Conservation (phyloP, 2,888 invertebrate genomes). For the Gisinianus flammeolus region DNA sequence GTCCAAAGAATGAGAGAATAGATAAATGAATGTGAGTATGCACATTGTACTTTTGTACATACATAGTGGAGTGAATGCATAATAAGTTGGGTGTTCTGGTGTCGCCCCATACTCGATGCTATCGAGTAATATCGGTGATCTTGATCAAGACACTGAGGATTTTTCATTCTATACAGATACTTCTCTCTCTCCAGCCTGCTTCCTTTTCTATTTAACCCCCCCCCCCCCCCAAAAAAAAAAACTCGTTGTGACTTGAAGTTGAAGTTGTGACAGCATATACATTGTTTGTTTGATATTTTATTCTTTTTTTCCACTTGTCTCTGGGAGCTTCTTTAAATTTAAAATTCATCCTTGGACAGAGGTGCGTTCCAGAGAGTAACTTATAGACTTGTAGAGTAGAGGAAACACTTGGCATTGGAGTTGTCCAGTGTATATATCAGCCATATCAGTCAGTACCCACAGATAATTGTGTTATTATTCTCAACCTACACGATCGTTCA, state of each 20-base stretch:
- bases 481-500: neutral
- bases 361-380: too few species aligned
- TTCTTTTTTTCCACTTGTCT: neutral
- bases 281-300: conserved; percentile 1
- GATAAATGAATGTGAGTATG: neutral
- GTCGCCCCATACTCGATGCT: conserved; percentile 16
- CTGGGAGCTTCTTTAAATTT: too few species aligned
- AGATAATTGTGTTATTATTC: neutral
- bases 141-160: conserved; percentile 15
- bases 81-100: conserved; percentile 24
- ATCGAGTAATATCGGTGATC: conserved; percentile 22
- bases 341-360: too few species aligned
- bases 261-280: neutral
- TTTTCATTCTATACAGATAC: neutral
- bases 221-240: neutral
- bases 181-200: neutral
- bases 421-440: too few species aligned
- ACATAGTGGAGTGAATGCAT: conserved; percentile 18
- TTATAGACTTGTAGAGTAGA: too few species aligned
- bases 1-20: neutral
- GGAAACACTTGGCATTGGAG: too few species aligned
- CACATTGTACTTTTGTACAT: neutral
- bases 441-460: neutral
- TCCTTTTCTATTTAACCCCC: neutral
- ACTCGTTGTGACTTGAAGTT: too few species aligned